phyloP scores from a whole-genome alignment of 2,113 vertebrate species.

The Hemiscyllium ocellatum region DNA sequence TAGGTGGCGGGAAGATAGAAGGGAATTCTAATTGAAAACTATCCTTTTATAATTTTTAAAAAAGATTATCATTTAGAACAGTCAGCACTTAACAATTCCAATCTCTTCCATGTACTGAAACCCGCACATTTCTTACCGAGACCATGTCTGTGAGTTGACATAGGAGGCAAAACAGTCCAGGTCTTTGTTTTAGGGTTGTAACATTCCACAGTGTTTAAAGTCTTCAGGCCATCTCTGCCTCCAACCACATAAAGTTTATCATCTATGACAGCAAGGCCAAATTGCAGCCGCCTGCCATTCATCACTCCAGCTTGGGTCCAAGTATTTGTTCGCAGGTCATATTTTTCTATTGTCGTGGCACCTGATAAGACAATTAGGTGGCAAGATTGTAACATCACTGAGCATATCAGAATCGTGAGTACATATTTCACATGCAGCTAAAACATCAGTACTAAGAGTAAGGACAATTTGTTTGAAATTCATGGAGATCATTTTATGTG shows the following conservation, averaged over 20 bases:
- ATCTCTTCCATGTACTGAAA: neutral
- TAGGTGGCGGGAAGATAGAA: neutral
- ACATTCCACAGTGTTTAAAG: conserved; percentile 71
- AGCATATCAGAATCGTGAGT: neutral
- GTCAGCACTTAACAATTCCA: neutral
- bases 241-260: conserved; percentile 71
- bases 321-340: conserved; percentile 68
- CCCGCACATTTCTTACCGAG: conserved; percentile 58
- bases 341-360: conserved; percentile 70
- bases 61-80: neutral
- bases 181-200: conserved; percentile 68
- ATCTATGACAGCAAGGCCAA: conserved; percentile 70
- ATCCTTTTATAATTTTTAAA: too few relatives aligned
- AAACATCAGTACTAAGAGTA: neutral
- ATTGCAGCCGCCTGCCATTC: conserved; percentile 67
- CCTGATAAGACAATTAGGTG: conserved; percentile 53
- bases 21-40: neutral
- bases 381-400: neutral
- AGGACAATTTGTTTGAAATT: neutral
- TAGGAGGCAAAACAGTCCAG: conserved; percentile 67
- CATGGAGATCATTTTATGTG: neutral
- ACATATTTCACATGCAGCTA: neutral
- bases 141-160: conserved; percentile 70
- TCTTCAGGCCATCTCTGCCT: conserved; percentile 70
- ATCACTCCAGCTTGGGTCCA: conserved; percentile 71